Conservation (phyloP, 2,113 vertebrate species). For the Anoplopoma fimbria region DNA sequence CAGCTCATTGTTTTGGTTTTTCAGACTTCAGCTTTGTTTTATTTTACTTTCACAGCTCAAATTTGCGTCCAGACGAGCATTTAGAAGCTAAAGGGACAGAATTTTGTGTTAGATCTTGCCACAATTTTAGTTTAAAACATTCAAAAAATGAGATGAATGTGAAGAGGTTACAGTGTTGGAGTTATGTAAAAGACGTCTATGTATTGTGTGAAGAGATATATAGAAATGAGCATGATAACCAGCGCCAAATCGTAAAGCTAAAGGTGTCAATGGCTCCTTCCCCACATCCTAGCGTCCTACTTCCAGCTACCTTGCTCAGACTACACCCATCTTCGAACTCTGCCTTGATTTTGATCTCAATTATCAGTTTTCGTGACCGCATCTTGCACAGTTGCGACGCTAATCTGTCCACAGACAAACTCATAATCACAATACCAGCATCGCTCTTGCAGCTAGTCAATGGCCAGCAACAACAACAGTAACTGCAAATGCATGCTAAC, state of each 20-base stretch:
- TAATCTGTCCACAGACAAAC: too few species aligned
- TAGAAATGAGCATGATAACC: not conserved
- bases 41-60: not conserved
- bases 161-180: not conserved
- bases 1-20: not conserved
- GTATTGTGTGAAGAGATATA: not conserved
- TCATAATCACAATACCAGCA: too few species aligned
- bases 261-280: too few species aligned
- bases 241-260: too few species aligned
- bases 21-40: constrained; percentile 3
- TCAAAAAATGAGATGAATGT: not conserved
- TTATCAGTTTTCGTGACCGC: too few species aligned
- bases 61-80: not conserved
- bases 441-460: too few species aligned
- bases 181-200: not conserved
- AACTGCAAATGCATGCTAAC: not conserved
- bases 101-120: not conserved
- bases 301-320: too few species aligned
- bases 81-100: not conserved
- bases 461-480: not conserved
- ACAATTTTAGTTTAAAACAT: not conserved
- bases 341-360: too few species aligned
- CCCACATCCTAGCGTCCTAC: too few species aligned
- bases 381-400: too few species aligned
- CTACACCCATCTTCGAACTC: too few species aligned